Evolutionary conservation across 2,888 invertebrate species (phyloP).

Genomic region (Callyntrura sp.): DNA sequence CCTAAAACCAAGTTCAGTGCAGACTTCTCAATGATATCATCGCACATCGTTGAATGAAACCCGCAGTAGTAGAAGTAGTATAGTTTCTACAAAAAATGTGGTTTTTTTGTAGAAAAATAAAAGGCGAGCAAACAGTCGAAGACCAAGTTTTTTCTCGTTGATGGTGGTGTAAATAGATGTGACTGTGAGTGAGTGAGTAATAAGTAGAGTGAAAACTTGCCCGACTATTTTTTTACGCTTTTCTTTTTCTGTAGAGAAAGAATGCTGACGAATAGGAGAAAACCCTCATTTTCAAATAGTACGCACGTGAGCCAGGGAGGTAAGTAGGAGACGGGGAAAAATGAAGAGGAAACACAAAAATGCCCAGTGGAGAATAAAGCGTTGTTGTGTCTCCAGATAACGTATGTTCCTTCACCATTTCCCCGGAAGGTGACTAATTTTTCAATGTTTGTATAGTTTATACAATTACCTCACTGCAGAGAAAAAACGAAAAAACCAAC

Average conservation of each 20-base stretch:
- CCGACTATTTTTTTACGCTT: too few species aligned
- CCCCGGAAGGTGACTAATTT: constrained; percentile 82
- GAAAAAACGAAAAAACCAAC: background rate
- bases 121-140: background rate
- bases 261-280: background rate
- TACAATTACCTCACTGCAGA: too few species aligned
- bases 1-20: background rate
- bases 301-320: constrained; percentile 47
- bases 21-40: background rate
- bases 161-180: constrained; percentile 47
- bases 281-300: constrained; percentile 35
- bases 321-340: background rate
- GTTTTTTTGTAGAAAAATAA: constrained; percentile 18
- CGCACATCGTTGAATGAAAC: too few species aligned
- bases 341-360: constrained; percentile 58
- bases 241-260: background rate
- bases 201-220: constrained; percentile 55
- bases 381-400: constrained; percentile 76
- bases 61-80: too few species aligned
- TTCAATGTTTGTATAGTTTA: constrained; percentile 75
- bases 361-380: constrained; percentile 67
- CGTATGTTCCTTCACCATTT: constrained; percentile 70
- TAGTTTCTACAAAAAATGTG: too few species aligned
- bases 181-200: constrained; percentile 47
- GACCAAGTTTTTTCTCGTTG: constrained; percentile 8